A percentile compares a stretch with the other conserved stretches of the same genome.
Conservation (phyloP, 2,797 vertebrate genomes). For the Chrysocyon brachyurus region DNA sequence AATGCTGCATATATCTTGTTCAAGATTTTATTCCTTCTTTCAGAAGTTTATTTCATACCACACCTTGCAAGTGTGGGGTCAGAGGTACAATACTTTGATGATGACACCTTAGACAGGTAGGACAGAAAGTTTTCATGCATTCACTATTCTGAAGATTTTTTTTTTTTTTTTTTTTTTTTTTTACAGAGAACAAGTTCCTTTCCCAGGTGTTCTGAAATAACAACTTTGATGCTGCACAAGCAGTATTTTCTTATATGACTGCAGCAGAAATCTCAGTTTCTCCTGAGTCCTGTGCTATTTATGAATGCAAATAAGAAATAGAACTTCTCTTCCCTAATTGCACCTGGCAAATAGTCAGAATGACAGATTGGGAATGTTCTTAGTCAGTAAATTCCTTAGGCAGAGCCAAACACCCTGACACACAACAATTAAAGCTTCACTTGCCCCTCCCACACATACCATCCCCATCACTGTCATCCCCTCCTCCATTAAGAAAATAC, state of each 20-base stretch:
- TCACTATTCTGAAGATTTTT: background rate
- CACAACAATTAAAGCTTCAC: background rate
- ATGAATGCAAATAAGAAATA: slow-evolving; percentile 41
- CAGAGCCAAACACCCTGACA: background rate
- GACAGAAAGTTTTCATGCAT: background rate
- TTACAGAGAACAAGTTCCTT: background rate
- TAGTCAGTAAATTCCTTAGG: slow-evolving; percentile 34
- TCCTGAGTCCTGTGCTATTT: slow-evolving; percentile 41
- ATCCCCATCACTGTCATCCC: background rate
- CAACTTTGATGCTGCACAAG: background rate
- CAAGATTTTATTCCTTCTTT: background rate
- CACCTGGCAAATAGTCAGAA: slow-evolving; percentile 29
- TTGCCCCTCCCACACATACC: background rate
- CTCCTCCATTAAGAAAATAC: background rate
- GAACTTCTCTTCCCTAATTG: background rate
- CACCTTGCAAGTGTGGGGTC: background rate
- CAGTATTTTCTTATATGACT: background rate
- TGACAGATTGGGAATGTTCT: slow-evolving; percentile 1
- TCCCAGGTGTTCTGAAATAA: background rate
- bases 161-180: no score
- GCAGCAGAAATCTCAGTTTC: background rate
- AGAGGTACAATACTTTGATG: background rate
- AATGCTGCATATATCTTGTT: background rate
- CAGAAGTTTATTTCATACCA: background rate
- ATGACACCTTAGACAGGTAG: background rate